Percentiles rank a stretch among this genome's conserved stretches.
These are phyloP conservation scores for Benitochromis conjunctus DNA, from an alignment of 2,113 vertebrate genomes.

Conservation along the genomic window DNA sequence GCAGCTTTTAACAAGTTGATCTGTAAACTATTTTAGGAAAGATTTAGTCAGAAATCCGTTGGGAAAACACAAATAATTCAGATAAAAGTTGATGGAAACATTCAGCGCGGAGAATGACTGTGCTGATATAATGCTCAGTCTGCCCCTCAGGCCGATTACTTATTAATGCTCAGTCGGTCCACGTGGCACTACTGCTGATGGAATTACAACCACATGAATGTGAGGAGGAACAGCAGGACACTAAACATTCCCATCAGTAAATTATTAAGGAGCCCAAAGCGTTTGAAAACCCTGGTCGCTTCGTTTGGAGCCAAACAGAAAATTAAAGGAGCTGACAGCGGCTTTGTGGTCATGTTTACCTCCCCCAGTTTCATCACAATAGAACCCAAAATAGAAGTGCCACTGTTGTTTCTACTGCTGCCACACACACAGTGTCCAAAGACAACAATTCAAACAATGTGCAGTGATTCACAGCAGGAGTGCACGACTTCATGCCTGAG, in stretches of 20 bases:
- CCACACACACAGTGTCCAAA: not conserved
- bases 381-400: not conserved
- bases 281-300: not conserved
- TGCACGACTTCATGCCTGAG: not conserved
- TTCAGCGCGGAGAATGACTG: not conserved
- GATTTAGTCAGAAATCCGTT: not conserved
- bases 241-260: not conserved
- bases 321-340: not conserved
- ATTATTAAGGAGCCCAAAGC: not conserved
- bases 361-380: not conserved
- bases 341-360: not conserved
- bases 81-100: not conserved
- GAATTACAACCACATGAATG: not conserved
- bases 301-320: not conserved
- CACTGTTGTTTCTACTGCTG: not conserved
- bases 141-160: not conserved
- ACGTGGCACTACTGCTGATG: not conserved
- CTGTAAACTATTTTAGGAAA: not conserved
- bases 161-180: not conserved
- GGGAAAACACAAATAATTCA: not conserved
- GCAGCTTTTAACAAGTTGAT: not conserved
- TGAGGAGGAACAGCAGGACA: not conserved
- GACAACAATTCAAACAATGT: not conserved
- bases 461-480: not conserved
- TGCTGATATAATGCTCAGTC: not conserved